Base-by-base conservation (phyloP, 2,797 vertebrate genomes). In the Anguilla megastoma region DNA sequence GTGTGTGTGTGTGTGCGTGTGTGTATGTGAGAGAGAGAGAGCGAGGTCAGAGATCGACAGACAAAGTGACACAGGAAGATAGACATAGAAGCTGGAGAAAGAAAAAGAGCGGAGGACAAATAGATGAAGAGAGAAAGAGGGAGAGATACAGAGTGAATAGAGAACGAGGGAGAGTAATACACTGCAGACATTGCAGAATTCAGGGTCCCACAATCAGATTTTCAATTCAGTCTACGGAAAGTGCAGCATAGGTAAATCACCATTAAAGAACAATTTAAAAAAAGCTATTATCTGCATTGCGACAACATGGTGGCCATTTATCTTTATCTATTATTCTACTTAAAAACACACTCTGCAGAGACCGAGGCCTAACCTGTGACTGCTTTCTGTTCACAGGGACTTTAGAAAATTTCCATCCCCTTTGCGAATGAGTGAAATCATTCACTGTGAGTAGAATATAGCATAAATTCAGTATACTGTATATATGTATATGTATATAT, bases 211-310 rank as follows among this genome's bases (percentile, higher is more conserved):
- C 79, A 82, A 50, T 82, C 41, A 24, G 79, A 82, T 48, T 80
- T n/a, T 80, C 21, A 82, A 7, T 45, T 50, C 16, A 21, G 16
- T 79, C 74, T 79, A 27, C 74, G 14, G 74, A 41, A 27, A 79
- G 36, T 14, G 18, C 41, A 48, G 14, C 79, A 82, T 24, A n/a
- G 45, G 24, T 82, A 82, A 82, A 82, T 82, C 79, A 50, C 41
- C 79, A 48, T 82, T 82, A 82, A 80, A 82, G 79, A 21, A 30
- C 79, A 24, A 50, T 82, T 82, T 82, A 24, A 82, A 82, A 56
- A 50, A 82, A 50, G 79, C 79, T 82, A 50, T 82, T 82, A 82
- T 82, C 79, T 82, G 41, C 79, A 82, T 8, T 82, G 41, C 79
- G 79, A 82, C 79, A 82, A 24, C 18, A 82, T 21, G 21, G 41